These are phyloP conservation scores for Eupithecia dodoneata DNA, from an alignment of 2,888 invertebrate genomes.

Conservation along the genomic window DNA sequence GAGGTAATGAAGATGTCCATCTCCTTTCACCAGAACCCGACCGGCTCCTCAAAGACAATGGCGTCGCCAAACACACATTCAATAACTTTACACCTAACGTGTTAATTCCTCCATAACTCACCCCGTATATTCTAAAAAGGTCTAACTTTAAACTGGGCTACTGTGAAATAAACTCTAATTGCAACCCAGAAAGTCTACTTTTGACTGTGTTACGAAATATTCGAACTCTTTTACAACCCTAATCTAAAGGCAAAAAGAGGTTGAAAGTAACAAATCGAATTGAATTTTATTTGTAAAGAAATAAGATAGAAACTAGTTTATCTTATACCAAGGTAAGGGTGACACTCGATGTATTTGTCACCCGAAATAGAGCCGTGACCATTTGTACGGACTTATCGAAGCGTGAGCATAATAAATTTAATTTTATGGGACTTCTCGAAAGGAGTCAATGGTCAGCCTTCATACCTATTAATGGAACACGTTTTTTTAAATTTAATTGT, in stretches of 20 bases:
- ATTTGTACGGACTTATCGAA: constrained; percentile 63
- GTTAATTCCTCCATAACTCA: constrained; percentile 52
- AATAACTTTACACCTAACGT: constrained; percentile 65
- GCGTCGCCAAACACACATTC: constrained; percentile 52
- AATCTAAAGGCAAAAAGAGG: neutral
- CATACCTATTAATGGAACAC: constrained; percentile 51
- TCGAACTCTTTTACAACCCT: constrained; percentile 31
- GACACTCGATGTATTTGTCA: constrained; percentile 52
- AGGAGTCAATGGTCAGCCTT: constrained; percentile 60
- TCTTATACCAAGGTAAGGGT: constrained; percentile 37
- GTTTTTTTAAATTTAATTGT: constrained; percentile 40
- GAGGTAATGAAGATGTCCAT: constrained; percentile 43
- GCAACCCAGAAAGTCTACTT: constrained; percentile 7
- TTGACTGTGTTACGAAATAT: neutral
- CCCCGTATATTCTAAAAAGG: neutral
- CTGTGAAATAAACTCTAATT: neutral
- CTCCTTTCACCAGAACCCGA: constrained; percentile 42
- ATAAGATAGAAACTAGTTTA: constrained; percentile 19
- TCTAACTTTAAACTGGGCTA: neutral
- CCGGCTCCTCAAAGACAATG: constrained; percentile 50
- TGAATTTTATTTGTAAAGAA: fast-evolving
- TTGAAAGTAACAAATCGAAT: neutral
- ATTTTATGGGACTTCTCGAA: constrained; percentile 71
- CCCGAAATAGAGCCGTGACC: constrained; percentile 48
- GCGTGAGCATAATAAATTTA: constrained; percentile 76